Conservation (phyloP, 2,888 invertebrate species). For the Actias luna region DNA sequence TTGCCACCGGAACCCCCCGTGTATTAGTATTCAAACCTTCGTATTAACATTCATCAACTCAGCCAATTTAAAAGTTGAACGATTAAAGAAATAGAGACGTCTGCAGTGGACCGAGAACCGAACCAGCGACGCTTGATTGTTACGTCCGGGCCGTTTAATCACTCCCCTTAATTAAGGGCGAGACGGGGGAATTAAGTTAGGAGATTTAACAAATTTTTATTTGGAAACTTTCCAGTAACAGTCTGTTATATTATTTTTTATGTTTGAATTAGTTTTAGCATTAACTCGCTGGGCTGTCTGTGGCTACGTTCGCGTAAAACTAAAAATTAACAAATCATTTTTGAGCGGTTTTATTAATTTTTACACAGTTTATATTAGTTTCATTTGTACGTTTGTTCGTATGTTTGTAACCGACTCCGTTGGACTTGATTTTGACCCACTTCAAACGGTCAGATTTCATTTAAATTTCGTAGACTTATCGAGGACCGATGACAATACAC, state of each 20-base stretch:
- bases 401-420: too few relatives aligned
- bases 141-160: slow-evolving; percentile 20
- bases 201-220: slow-evolving; percentile 30
- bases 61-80: slow-evolving; percentile 43
- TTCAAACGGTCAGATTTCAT: too few relatives aligned
- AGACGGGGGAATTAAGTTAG: slow-evolving; percentile 20
- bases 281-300: too few relatives aligned
- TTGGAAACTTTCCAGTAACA: slow-evolving; percentile 27
- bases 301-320: too few relatives aligned
- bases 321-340: too few relatives aligned
- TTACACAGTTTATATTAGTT: too few relatives aligned
- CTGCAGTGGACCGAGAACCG: slow-evolving; percentile 35
- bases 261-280: background rate
- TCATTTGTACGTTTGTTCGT: too few relatives aligned
- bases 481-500: too few relatives aligned
- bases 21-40: slow-evolving; percentile 14
- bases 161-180: slow-evolving; percentile 21
- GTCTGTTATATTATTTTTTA: slow-evolving; percentile 13
- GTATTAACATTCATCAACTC: slow-evolving; percentile 13
- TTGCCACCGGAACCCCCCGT: background rate
- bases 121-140: slow-evolving; percentile 40
- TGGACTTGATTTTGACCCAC: too few relatives aligned
- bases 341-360: too few relatives aligned
- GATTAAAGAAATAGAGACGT: slow-evolving; percentile 39
- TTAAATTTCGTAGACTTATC: too few relatives aligned